phyloP scores from a whole-genome alignment of 2,113 vertebrate species.

The Meles meles region DNA sequence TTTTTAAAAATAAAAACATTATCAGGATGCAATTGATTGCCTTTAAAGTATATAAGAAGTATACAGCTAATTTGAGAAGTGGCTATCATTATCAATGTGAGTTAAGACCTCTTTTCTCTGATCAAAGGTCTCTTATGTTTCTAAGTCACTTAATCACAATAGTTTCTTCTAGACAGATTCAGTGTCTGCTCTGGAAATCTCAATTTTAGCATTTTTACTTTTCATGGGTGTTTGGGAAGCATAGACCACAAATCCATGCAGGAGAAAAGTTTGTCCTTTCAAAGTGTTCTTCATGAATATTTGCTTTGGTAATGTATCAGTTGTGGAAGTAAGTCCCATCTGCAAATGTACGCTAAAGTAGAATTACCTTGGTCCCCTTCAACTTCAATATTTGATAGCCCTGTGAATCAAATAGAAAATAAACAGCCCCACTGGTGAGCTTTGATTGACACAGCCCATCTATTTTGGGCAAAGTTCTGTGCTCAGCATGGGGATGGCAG shows the following conservation, averaged over 20 bases:
- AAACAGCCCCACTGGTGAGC: conserved; percentile 59
- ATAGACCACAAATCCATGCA: neutral
- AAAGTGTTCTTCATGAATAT: neutral
- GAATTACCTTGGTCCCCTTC: conserved; percentile 39
- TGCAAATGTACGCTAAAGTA: conserved; percentile 31
- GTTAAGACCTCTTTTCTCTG: neutral
- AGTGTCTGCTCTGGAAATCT: neutral
- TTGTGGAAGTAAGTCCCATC: conserved; percentile 5
- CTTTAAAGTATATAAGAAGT: neutral
- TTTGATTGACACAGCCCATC: conserved; percentile 49
- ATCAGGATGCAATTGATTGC: neutral
- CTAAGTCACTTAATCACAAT: neutral
- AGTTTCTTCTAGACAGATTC: neutral
- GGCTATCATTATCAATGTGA: neutral
- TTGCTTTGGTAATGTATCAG: neutral
- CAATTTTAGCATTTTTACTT: neutral
- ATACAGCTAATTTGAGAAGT: neutral
- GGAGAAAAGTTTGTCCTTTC: neutral
- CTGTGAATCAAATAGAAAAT: conserved; percentile 55
- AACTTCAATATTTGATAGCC: conserved; percentile 69
- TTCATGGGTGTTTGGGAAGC: neutral
- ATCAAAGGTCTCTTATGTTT: neutral
- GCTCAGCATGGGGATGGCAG: conserved; percentile 63
- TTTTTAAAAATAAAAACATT: neutral
- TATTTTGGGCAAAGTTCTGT: conserved; percentile 64